Conservation (phyloP, 2,797 vertebrate species). For the Tauraco hartlaubi region DNA sequence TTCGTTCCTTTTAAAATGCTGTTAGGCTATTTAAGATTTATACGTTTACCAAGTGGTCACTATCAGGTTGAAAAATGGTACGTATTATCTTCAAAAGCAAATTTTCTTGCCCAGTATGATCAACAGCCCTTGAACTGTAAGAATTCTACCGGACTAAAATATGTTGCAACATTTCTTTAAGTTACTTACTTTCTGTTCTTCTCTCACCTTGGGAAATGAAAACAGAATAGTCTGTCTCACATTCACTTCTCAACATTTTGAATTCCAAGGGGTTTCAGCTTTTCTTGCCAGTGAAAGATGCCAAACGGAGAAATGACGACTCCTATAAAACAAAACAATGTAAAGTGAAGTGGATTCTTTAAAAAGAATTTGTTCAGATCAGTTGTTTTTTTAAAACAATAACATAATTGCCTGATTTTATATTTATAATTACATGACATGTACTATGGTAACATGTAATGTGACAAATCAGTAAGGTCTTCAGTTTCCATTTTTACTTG, state of each 20-base stretch:
- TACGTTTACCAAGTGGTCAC: conserved; percentile 60
- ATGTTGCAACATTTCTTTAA: conserved; percentile 70
- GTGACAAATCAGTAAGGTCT: not conserved
- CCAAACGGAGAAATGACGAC: not conserved
- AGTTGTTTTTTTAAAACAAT: not conserved
- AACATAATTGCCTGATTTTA: not conserved
- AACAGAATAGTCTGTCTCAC: conserved; percentile 28
- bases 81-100: conserved; percentile 73
- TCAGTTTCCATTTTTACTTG: not conserved
- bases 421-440: not conserved
- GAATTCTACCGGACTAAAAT: conserved; percentile 66
- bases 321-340: conserved; percentile 13
- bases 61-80: conserved; percentile 72
- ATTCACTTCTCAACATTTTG: not conserved
- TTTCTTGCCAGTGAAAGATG: not conserved
- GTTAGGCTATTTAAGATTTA: conserved; percentile 63
- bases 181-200: conserved; percentile 39
- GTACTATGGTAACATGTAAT: accelerated
- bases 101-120: conserved; percentile 66
- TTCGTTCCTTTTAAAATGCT: conserved; percentile 58
- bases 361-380: not conserved
- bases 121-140: conserved; percentile 70
- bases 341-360: not conserved
- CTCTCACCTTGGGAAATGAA: conserved; percentile 63
- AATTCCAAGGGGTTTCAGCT: conserved; percentile 30